Conservation (phyloP, 2,113 vertebrate species). For the Riparia riparia region DNA sequence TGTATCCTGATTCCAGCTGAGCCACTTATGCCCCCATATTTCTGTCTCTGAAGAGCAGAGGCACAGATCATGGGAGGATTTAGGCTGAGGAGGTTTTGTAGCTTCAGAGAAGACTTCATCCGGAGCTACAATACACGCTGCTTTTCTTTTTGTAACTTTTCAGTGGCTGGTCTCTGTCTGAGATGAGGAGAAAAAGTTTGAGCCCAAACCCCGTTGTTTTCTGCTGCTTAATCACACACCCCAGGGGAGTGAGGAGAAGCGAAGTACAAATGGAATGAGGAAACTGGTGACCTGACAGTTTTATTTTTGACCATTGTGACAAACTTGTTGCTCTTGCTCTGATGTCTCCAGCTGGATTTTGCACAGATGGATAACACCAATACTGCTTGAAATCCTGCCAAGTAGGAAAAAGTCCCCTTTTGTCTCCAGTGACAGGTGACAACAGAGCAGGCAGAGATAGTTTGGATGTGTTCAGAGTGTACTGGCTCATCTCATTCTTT, state of each 20-base stretch:
- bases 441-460: neutral
- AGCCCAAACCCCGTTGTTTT: accelerated
- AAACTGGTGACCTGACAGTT: neutral
- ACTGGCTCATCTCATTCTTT: neutral
- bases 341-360: neutral
- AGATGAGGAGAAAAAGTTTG: neutral
- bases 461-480: neutral
- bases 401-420: neutral
- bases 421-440: neutral
- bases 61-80: neutral
- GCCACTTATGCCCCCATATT: neutral
- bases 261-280: neutral
- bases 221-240: neutral
- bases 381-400: neutral
- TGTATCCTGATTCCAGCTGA: neutral
- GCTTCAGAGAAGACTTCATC: neutral
- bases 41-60: neutral
- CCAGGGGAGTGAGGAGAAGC: neutral
- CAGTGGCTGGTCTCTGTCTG: neutral
- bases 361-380: neutral
- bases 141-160: neutral
- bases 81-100: neutral
- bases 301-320: neutral
- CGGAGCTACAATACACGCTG: neutral
- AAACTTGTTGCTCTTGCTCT: neutral